Conservation (phyloP, 1,140 invertebrate genomes). For the Lepidurus couesii region DNA sequence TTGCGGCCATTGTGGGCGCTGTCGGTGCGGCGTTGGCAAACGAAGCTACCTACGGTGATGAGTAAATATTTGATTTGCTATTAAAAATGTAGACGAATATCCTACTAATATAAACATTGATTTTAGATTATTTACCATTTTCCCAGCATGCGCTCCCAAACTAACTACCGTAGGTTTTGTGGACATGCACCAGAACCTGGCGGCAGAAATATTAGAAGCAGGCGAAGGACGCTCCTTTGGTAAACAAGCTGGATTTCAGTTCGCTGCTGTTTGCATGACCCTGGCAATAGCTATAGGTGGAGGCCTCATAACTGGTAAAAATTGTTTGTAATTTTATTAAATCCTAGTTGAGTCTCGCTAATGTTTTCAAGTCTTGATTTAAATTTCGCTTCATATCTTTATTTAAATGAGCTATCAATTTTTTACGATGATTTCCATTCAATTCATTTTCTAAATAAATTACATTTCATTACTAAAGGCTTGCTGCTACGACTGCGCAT, state of each 20-base stretch:
- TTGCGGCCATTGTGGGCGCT: slow-evolving; percentile 71
- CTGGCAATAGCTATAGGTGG: slow-evolving; percentile 62
- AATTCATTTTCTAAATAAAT: no score
- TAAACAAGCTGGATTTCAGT: slow-evolving; percentile 70
- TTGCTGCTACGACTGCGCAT: background rate
- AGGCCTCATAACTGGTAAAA: slow-evolving; percentile 69
- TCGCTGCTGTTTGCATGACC: slow-evolving; percentile 64
- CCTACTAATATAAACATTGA: background rate
- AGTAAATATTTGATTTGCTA: slow-evolving; percentile 39
- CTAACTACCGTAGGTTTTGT: slow-evolving; percentile 41
- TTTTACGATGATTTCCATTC: no score
- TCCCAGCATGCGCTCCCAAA: slow-evolving; percentile 49
- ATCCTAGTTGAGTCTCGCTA: no score
- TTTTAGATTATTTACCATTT: slow-evolving; percentile 48
- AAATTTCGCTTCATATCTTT: no score
- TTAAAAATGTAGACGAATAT: background rate
- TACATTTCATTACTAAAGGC: background rate
- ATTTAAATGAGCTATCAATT: no score
- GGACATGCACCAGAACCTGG: slow-evolving; percentile 38
- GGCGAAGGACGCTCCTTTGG: slow-evolving; percentile 57
- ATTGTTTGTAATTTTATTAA: background rate
- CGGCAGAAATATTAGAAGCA: slow-evolving; percentile 40
- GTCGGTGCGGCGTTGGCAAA: slow-evolving; percentile 67
- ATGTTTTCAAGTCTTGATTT: no score
- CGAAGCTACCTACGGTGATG: slow-evolving; percentile 47